phyloP scores from a whole-genome alignment of 2,888 invertebrate species.

The Troides aeacus region DNA sequence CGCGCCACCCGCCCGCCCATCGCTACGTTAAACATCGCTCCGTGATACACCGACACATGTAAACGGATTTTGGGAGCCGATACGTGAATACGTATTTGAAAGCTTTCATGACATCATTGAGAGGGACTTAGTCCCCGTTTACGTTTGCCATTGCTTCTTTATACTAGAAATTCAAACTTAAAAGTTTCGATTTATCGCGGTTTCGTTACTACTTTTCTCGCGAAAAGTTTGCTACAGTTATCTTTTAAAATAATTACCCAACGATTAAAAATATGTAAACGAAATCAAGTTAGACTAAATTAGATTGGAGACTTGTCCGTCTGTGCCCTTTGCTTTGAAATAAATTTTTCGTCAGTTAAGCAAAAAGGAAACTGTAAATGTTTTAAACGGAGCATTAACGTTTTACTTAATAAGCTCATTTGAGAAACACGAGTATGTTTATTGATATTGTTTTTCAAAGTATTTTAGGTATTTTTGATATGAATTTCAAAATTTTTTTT shows the following conservation, averaged over 20 bases:
- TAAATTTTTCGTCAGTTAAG: background rate
- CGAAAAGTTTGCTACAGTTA: too few relatives aligned
- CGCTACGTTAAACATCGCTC: constrained; percentile 60
- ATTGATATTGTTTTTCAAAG: background rate
- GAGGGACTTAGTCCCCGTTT: constrained; percentile 5
- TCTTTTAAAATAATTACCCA: too few relatives aligned
- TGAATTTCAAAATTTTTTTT: background rate
- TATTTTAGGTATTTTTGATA: background rate
- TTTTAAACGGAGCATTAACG: background rate
- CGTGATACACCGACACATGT: constrained; percentile 57
- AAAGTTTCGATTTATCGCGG: too few relatives aligned
- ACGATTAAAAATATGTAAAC: too few relatives aligned
- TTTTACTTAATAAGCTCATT: background rate
- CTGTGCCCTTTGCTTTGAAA: background rate
- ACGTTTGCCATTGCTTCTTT: constrained; percentile 7
- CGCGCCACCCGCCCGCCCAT: constrained; percentile 58
- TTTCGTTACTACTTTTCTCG: too few relatives aligned
- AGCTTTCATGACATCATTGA: constrained; percentile 29
- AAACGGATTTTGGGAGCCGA: constrained; percentile 60
- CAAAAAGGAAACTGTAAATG: background rate
- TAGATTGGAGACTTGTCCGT: background rate
- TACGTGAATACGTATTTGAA: constrained; percentile 48
- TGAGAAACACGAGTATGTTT: background rate
- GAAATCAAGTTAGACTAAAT: background rate
- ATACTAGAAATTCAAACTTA: too few relatives aligned